Base-by-base conservation (phyloP, 1,140 invertebrate genomes). In the Heliothis subflexa region DNA sequence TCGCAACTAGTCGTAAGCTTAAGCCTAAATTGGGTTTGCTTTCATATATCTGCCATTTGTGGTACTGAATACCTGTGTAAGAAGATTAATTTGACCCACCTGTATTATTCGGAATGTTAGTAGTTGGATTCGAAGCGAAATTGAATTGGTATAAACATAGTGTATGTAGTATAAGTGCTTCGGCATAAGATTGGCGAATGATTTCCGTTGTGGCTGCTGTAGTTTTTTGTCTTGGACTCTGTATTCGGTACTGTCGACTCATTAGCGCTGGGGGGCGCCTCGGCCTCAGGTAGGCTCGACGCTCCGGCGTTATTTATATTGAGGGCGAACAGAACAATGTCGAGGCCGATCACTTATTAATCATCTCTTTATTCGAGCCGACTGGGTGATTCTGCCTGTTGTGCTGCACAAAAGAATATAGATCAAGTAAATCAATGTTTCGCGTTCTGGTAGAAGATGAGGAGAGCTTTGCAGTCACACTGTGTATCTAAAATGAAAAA, bases 211-310 rank as follows among this genome's bases (percentile, higher is more conserved):
- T 57, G 59, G 61, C 13, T 16, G 47, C 47, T 78, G 59, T 50
- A 61, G 74, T 72, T 71, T 77, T 64, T 76, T 76, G 28, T 81
- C 79, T 81, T 73, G 78, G 81, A 82, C 78, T 78, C 84, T 81
- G 64, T 81, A 62, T 75, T 64, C 49, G 70, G 83, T 89, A 86
- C 85, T 85, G 81, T 86, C 80, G 82, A 79, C 90, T 89, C 90
- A 90, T 93, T 92, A 93, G 82, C 89, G 59, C 85, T 87, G 82
- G 87, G 89, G 88, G 90, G 89, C 85, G 90, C 88, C 82, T 81
- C 68, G 62, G 72, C 55, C 79, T 78, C 84, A 91, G 87, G 89
- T 89, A 89, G 81, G 78, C 66, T 59, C 45, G 13, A 45, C 47
- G 40, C 21, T 76, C 78, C 52, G 78, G 81, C 83, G 83, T 87